phyloP scores from a whole-genome alignment of 2,888 invertebrate genomes.

The Julus scanicus region DNA sequence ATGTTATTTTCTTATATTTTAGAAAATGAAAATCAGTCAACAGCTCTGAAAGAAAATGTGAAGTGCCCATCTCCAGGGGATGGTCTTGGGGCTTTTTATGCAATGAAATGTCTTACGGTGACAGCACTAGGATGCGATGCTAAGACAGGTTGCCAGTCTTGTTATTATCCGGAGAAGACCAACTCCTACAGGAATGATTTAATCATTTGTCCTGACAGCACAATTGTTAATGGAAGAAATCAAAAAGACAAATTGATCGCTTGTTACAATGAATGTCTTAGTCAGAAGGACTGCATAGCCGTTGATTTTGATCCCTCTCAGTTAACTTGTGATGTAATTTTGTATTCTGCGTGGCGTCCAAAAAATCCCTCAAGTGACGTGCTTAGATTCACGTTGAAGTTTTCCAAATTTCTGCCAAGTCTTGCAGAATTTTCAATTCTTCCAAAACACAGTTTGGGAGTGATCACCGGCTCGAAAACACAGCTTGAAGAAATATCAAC shows the following conservation, averaged over 20 bases:
- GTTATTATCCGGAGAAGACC: slow-evolving; percentile 1
- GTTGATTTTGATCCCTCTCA: neutral
- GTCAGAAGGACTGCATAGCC: neutral
- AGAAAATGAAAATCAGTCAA: neutral
- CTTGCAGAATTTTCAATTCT: neutral
- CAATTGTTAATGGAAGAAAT: neutral
- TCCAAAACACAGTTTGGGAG: neutral
- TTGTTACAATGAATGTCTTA: neutral
- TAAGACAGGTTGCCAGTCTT: neutral
- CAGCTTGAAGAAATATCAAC: neutral
- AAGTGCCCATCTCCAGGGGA: neutral
- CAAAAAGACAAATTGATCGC: neutral
- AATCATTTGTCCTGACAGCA: slow-evolving; percentile 3
- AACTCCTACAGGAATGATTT: neutral
- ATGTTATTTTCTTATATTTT: neutral
- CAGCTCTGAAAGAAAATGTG: neutral
- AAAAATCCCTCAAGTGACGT: neutral
- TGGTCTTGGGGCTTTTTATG: neutral
- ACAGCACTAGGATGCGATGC: neutral
- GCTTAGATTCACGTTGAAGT: neutral
- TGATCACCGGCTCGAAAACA: neutral
- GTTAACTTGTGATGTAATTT: neutral
- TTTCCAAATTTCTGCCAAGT: neutral
- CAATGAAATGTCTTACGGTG: neutral
- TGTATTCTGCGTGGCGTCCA: neutral